Base-by-base conservation (phyloP, 2,113 vertebrate species). In the Takifugu bimaculatus region DNA sequence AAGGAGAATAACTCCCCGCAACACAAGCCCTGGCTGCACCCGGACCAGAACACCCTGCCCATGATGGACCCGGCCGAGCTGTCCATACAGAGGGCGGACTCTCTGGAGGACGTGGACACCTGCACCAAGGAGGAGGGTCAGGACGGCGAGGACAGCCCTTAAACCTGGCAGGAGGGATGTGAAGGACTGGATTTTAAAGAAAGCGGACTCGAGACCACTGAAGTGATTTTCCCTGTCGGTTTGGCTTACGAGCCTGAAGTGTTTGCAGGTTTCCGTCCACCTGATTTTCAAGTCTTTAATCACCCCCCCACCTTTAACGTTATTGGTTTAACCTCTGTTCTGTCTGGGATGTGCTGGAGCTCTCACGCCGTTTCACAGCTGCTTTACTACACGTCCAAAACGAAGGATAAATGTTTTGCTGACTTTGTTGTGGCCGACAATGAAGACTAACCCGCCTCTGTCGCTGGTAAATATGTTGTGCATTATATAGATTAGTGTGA, bases 101-200 rank as follows among this genome's bases (percentile, higher is more conserved):
- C 90, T 0, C 86, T 93, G 9, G 93, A 94, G 70, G 91, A 92
- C 13, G 65, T 93, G 32, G 89, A 93, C 0, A 91, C 93, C 74
- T 89, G 85, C 44, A 49, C 57, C 2, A 74, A 81, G 13, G 26
- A 29, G n/a, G 87, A 92, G 2, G 60, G 1, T 13, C 63, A 68
- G 26, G 88, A 89, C 2, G 65, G 70, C 10, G 90, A 91, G 50
- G 84, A 89, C 70, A 86, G 90, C 74, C 83, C 75, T 68, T 90
- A 73, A 81, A 73, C 25, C 12, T 0, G 26, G 39, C 0, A 15
- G 0, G n/a, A 29, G 20, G 3, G 55, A 52, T 3, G 32, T 51
- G 28, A 52, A 2, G 20, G 63, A 65, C 69, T 68, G 42, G 49
- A 63, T 29, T 39, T 11, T 61, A 26, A 52, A 2, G 10, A 3